Conservation (phyloP, 2,113 vertebrate species). For the Anser brachyrhynchus region DNA sequence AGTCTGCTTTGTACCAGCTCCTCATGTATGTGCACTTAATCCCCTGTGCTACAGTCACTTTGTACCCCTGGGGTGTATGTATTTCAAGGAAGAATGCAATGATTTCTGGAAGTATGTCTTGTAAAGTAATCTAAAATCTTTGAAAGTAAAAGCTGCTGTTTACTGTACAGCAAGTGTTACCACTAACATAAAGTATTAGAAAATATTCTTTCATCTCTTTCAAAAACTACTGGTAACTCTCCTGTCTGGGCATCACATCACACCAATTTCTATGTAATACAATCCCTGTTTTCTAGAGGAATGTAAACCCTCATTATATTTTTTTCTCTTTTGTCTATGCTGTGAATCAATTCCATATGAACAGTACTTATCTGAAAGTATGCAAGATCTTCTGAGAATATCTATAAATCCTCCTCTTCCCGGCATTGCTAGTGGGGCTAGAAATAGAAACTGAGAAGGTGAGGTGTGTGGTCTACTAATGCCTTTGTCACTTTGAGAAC, state of each 20-base stretch:
- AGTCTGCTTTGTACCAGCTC: background rate
- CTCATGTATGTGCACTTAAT: rapidly evolving
- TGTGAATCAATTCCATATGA: background rate
- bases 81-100: background rate
- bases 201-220: background rate
- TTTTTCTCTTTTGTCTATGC: rapidly evolving
- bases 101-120: background rate
- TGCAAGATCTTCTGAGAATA: background rate
- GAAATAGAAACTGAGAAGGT: background rate
- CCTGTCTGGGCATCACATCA: background rate
- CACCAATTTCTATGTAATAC: background rate
- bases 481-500: background rate
- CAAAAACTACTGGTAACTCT: background rate
- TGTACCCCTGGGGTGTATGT: background rate
- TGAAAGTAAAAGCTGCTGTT: background rate
- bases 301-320: background rate
- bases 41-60: background rate
- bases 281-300: background rate
- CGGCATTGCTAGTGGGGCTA: background rate
- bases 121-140: background rate
- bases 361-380: background rate
- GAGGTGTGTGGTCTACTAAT: background rate
- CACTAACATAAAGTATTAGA: background rate
- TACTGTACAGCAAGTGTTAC: background rate
- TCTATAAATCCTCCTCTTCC: background rate